Evolutionary conservation across 2,797 vertebrate genomes (phyloP).

Genomic region (Tapera naevia): DNA sequence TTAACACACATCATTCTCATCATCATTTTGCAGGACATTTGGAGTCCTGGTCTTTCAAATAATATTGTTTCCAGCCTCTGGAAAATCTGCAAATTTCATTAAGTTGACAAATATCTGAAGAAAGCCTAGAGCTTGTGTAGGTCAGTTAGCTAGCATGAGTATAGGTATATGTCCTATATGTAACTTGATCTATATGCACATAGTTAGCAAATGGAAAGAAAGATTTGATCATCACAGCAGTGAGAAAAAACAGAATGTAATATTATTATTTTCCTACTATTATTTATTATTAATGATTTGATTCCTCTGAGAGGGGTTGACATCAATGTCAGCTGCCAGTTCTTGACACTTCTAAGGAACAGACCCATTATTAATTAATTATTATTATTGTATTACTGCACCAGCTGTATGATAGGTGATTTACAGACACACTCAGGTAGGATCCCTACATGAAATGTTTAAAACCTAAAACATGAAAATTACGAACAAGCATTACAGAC

Average conservation of each 20-base stretch:
- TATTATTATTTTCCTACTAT: slow-evolving; percentile 64
- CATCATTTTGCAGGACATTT: not conserved
- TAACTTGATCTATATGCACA: not conserved
- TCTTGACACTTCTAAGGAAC: slow-evolving; percentile 56
- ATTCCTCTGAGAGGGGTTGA: slow-evolving; percentile 60
- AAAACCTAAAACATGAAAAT: slow-evolving; percentile 38
- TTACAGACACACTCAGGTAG: slow-evolving; percentile 42
- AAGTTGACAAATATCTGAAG: not conserved
- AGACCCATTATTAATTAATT: slow-evolving; percentile 68
- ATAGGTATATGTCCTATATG: not conserved
- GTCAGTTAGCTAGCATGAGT: not conserved
- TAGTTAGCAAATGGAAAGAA: slow-evolving; percentile 39
- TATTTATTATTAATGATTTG: slow-evolving; percentile 67
- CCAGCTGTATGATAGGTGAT: slow-evolving; percentile 40
- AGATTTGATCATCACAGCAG: slow-evolving; percentile 50
- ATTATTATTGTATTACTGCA: slow-evolving; percentile 56
- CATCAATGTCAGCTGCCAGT: slow-evolving; percentile 56
- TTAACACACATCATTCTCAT: no score
- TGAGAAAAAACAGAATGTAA: slow-evolving; percentile 68
- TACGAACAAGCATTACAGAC: slow-evolving; percentile 30
- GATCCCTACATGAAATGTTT: slow-evolving; percentile 31
- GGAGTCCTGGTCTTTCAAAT: not conserved
- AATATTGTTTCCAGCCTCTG: not conserved
- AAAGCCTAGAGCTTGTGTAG: not conserved
- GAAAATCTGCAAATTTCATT: not conserved